phyloP scores from a whole-genome alignment of 1,140 invertebrate species.

The Oedothorax gibbosus region DNA sequence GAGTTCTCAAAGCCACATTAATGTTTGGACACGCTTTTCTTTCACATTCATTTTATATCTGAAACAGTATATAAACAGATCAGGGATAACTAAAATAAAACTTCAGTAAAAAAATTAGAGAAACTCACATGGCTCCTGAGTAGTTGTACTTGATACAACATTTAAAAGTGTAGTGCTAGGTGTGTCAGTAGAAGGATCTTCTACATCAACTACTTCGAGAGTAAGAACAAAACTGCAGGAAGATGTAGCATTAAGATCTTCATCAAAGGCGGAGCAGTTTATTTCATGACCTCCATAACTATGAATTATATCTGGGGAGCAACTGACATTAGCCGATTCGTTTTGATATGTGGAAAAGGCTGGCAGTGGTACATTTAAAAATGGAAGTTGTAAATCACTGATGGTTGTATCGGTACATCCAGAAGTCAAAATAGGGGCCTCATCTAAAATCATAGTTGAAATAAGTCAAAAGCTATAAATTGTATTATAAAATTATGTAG shows the following conservation, averaged over 20 bases:
- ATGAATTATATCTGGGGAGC: not conserved
- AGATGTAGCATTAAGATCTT: not conserved
- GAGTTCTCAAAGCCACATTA: too few relatives aligned
- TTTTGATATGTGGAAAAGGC: not conserved
- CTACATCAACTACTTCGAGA: not conserved
- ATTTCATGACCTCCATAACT: constrained; percentile 19
- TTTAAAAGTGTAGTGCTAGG: not conserved
- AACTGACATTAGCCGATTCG: not conserved
- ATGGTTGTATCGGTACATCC: constrained; percentile 10
- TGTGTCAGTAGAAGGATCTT: not conserved
- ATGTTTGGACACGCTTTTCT: too few relatives aligned
- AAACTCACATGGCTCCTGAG: constrained; percentile 1
- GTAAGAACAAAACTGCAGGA: constrained; percentile 21
- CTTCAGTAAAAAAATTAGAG: not conserved
- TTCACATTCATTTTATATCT: too few relatives aligned
- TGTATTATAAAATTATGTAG: not conserved
- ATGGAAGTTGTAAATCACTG: not conserved
- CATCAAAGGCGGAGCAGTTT: not conserved
- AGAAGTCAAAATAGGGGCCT: constrained; percentile 15
- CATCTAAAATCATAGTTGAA: not conserved
- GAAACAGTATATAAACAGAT: too few relatives aligned
- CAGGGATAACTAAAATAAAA: too few relatives aligned
- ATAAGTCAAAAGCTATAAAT: not conserved
- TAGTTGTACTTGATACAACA: not conserved
- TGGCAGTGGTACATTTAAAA: not conserved